phyloP scores from a whole-genome alignment of 2,797 vertebrate genomes.

The Alexandromys oeconomus region DNA sequence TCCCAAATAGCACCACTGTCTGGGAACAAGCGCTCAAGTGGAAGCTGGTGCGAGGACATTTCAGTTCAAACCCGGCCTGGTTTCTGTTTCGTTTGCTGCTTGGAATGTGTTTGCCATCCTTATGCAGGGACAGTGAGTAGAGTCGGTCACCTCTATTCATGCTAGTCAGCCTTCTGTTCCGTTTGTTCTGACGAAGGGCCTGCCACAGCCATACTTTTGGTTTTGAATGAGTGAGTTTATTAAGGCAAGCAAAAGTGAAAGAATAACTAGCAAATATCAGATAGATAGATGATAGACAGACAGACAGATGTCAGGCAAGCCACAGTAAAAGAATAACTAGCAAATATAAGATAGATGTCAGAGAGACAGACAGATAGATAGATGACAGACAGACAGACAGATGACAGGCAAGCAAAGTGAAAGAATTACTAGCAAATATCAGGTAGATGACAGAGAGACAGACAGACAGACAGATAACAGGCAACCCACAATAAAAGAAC shows the following conservation, averaged over 20 bases:
- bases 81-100: background rate
- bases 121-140: background rate
- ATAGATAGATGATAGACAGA: background rate
- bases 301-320: background rate
- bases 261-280: background rate
- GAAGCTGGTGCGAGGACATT: background rate
- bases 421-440: background rate
- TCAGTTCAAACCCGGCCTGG: background rate
- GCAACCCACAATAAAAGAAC: background rate
- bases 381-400: background rate
- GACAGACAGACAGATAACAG: no score
- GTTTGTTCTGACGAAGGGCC: background rate
- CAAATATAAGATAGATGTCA: background rate
- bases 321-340: background rate
- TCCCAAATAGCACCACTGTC: background rate
- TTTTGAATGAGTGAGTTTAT: background rate
- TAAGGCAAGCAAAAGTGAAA: background rate
- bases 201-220: background rate
- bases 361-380: background rate
- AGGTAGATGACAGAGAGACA: background rate
- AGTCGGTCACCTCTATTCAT: background rate
- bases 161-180: background rate
- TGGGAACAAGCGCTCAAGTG: background rate
- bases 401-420: background rate
- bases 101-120: background rate